A percentile compares a stretch with the other conserved stretches of the same genome.
phyloP scores from a whole-genome alignment of 2,797 vertebrate species.

The Myotis planiceps region DNA sequence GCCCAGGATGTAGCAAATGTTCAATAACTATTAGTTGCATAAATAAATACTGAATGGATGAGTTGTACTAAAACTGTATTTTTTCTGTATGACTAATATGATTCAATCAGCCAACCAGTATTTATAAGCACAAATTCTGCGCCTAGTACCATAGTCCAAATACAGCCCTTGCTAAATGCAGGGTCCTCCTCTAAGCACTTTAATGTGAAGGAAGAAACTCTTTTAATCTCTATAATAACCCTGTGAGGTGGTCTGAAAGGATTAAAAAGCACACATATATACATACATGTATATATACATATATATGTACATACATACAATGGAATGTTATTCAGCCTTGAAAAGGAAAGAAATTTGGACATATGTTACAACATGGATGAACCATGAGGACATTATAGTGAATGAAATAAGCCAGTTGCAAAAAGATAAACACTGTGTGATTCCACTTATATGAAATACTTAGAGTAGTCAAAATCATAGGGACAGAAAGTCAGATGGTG shows the following conservation, averaged over 20 bases:
- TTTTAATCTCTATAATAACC: neutral
- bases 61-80: neutral
- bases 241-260: neutral
- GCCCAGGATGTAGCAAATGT: neutral
- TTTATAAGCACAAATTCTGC: neutral
- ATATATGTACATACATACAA: neutral
- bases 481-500: neutral
- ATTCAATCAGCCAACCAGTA: neutral
- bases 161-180: neutral
- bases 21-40: neutral
- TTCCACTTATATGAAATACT: neutral
- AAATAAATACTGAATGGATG: neutral
- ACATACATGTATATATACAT: neutral
- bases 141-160: neutral
- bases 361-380: neutral
- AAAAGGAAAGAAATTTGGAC: neutral
- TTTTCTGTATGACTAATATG: neutral
- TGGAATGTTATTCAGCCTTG: neutral
- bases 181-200: neutral
- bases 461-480: neutral
- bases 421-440: neutral
- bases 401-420: neutral
- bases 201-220: neutral
- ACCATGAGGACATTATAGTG: neutral
- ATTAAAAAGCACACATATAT: neutral